Conservation (phyloP, 2,113 vertebrate species). For the Tychaedon coryphoeus region DNA sequence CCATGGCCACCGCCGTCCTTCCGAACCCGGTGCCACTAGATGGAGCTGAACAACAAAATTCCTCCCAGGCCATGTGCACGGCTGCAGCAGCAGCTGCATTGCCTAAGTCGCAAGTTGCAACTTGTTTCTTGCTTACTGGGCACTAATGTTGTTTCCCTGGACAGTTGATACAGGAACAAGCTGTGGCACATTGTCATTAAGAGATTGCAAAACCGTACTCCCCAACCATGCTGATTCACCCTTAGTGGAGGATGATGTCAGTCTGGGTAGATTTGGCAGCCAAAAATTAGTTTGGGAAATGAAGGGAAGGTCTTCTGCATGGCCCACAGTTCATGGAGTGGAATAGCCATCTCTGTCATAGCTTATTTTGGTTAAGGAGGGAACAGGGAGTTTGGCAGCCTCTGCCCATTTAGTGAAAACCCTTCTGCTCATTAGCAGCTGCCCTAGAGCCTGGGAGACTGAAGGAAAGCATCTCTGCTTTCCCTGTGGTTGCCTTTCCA, state of each 20-base stretch:
- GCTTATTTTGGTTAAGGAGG: not conserved
- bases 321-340: not conserved
- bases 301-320: not conserved
- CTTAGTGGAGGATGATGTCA: conserved; percentile 7
- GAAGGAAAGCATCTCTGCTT: not conserved
- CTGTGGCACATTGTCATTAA: conserved; percentile 22
- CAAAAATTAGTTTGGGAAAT: not conserved
- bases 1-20: not conserved
- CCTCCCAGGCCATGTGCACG: not conserved
- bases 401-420: not conserved
- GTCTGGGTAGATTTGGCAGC: not conserved
- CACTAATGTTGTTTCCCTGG: conserved; percentile 27
- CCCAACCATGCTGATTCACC: conserved; percentile 23
- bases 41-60: conserved; percentile 49
- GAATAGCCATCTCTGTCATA: not conserved
- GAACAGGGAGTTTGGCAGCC: not conserved
- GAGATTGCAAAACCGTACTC: conserved; percentile 31
- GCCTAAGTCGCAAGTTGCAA: not conserved
- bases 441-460: fast-evolving
- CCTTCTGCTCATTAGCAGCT: not conserved
- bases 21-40: conserved; percentile 8
- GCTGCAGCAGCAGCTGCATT: not conserved
- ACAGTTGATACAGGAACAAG: conserved; percentile 45
- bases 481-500: not conserved
- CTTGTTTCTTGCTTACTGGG: conserved; percentile 54